Conservation (phyloP, 1,140 invertebrate species). For the Microplitis mediator region DNA sequence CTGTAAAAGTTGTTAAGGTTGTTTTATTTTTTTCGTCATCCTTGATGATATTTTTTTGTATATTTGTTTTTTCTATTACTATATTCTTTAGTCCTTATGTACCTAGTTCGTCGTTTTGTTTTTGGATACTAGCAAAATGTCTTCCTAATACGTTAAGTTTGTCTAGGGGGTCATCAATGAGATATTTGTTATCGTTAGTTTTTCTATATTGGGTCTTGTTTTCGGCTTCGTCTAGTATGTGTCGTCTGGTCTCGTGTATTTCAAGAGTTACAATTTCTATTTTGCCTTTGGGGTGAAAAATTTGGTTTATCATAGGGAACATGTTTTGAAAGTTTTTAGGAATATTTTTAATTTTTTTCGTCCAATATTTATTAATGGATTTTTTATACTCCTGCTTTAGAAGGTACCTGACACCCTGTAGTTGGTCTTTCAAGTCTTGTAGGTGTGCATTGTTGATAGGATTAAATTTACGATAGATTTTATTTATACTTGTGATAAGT, state of each 20-base stretch:
- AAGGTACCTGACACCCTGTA: neutral
- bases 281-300: constrained; percentile 19
- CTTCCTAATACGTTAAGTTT: constrained; percentile 15
- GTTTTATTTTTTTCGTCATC: neutral
- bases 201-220: neutral
- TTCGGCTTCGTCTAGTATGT: neutral
- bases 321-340: constrained; percentile 15
- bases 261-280: constrained; percentile 1
- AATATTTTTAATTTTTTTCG: constrained; percentile 25
- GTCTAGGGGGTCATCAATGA: neutral
- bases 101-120: constrained; percentile 1
- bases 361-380: constrained; percentile 25
- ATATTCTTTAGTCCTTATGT: constrained; percentile 2
- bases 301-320: constrained; percentile 28
- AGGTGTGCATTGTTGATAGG: neutral
- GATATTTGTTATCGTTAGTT: neutral
- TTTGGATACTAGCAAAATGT: constrained; percentile 12
- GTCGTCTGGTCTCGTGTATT: neutral
- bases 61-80: neutral
- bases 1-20: neutral
- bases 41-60: neutral
- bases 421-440: neutral
- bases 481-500: constrained; percentile 17
- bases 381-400: no score
- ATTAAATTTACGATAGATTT: constrained; percentile 12